Evolutionary conservation across 2,888 invertebrate genomes (phyloP).

Genomic region (Troides aeacus): DNA sequence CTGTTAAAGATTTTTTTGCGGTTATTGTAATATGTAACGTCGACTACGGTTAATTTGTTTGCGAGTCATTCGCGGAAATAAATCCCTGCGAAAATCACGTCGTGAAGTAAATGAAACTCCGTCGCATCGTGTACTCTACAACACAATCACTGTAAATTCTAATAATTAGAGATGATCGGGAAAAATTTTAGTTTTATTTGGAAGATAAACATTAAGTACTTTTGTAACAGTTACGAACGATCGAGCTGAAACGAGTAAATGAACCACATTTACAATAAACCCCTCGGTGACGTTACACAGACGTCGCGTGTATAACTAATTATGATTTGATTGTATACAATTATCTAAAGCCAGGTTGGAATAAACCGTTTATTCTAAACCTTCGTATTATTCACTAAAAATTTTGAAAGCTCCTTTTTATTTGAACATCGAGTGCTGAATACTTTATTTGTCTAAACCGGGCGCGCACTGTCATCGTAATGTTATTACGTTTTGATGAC

Average conservation of each 20-base stretch:
- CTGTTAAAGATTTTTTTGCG: constrained; percentile 64
- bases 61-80: constrained; percentile 37
- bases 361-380: constrained; percentile 72
- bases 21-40: constrained; percentile 45
- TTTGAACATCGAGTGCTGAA: constrained; percentile 79
- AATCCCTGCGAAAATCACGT: constrained; percentile 30
- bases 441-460: constrained; percentile 75
- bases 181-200: constrained; percentile 45
- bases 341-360: constrained; percentile 78
- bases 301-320: constrained; percentile 38
- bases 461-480: constrained; percentile 70
- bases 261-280: constrained; percentile 58
- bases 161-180: constrained; percentile 40
- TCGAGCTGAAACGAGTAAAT: constrained; percentile 46
- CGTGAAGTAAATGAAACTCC: constrained; percentile 7
- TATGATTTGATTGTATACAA: constrained; percentile 75
- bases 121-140: constrained; percentile 15
- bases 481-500: constrained; percentile 37
- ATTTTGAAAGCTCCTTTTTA: constrained; percentile 78
- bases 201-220: constrained; percentile 48
- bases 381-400: constrained; percentile 75
- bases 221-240: constrained; percentile 52
- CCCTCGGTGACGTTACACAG: constrained; percentile 37
- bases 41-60: constrained; percentile 41
- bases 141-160: constrained; percentile 10